These are phyloP conservation scores for Idris sp. DNA, from an alignment of 1,140 invertebrate species.

Conservation along the genomic window DNA sequence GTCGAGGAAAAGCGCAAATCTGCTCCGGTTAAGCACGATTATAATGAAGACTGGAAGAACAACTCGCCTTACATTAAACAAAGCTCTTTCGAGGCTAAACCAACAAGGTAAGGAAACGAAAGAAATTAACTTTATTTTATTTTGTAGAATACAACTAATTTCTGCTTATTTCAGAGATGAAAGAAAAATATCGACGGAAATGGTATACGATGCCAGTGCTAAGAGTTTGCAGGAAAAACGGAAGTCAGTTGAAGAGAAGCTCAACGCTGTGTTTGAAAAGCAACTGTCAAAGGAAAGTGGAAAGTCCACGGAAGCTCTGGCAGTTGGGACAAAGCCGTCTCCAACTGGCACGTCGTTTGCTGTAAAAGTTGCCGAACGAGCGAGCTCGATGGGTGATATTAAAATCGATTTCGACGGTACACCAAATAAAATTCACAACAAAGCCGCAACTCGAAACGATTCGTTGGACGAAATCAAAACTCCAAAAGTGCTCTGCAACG, in stretches of 20 bases:
- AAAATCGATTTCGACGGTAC: slow-evolving; percentile 63
- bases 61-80: slow-evolving; percentile 67
- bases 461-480: slow-evolving; percentile 64
- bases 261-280: slow-evolving; percentile 76
- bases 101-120: slow-evolving; percentile 26
- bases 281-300: slow-evolving; percentile 69
- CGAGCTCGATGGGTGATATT: slow-evolving; percentile 72
- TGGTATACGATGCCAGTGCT: slow-evolving; percentile 45
- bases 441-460: slow-evolving; percentile 71
- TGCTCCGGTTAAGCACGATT: slow-evolving; percentile 70
- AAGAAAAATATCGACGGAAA: slow-evolving; percentile 46
- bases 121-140: too few relatives aligned
- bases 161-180: slow-evolving; percentile 47
- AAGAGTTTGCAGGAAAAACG: slow-evolving; percentile 73
- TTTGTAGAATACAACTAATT: too few relatives aligned
- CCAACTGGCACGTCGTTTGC: slow-evolving; percentile 22
- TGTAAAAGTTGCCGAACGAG: slow-evolving; percentile 65
- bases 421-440: slow-evolving; percentile 69
- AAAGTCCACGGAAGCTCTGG: slow-evolving; percentile 51
- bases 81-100: slow-evolving; percentile 70
- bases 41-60: slow-evolving; percentile 68
- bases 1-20: slow-evolving; percentile 74
- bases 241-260: slow-evolving; percentile 74
- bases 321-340: slow-evolving; percentile 12
- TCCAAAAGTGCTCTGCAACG: slow-evolving; percentile 23